phyloP scores from a whole-genome alignment of 2,888 invertebrate species.

The Lottia gigantea region DNA sequence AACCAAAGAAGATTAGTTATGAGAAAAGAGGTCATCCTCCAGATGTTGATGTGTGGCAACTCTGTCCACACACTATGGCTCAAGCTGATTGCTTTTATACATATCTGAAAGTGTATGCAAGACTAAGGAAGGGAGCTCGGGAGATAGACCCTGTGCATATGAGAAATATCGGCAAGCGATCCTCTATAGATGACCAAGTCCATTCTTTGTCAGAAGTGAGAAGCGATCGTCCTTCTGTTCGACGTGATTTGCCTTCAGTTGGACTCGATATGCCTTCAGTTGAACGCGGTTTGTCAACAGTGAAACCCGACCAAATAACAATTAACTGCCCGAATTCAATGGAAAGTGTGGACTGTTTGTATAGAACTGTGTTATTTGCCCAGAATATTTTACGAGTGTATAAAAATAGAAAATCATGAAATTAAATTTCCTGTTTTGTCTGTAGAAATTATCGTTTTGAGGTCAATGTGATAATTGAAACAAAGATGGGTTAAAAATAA shows the following conservation, averaged over 20 bases:
- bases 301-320: neutral
- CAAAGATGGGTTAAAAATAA: no score
- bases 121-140: slow-evolving; percentile 34
- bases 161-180: slow-evolving; percentile 33
- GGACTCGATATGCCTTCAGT: no score
- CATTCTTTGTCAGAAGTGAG: no score
- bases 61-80: slow-evolving; percentile 29
- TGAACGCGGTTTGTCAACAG: neutral
- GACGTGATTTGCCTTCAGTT: no score
- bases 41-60: slow-evolving; percentile 30
- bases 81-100: slow-evolving; percentile 34
- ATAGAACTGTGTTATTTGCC: slow-evolving; percentile 11
- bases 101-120: slow-evolving; percentile 39
- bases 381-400: neutral
- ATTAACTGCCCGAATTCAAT: slow-evolving; percentile 24
- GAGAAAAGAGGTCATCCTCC: slow-evolving; percentile 20
- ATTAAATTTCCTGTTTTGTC: neutral
- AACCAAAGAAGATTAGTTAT: no score
- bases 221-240: no score
- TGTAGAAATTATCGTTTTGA: no score
- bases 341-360: slow-evolving; percentile 32
- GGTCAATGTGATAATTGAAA: no score
- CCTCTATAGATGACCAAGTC: neutral
- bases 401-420: neutral
- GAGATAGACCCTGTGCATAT: slow-evolving; percentile 28